These are phyloP conservation scores for Amblyornis subalaris DNA, from an alignment of 2,113 vertebrate species.

Conservation along the genomic window DNA sequence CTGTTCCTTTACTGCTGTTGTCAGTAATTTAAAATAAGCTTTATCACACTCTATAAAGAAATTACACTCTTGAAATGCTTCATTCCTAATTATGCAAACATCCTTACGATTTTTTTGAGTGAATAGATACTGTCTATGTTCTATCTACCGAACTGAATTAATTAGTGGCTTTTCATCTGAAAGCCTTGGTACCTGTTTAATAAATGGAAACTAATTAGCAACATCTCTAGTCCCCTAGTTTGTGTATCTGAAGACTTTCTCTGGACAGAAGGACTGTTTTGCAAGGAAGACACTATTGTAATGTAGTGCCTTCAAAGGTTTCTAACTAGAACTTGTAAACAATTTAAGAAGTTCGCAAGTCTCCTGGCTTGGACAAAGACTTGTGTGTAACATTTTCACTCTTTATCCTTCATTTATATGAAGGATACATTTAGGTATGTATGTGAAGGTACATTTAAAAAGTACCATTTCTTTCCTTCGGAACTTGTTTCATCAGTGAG, in stretches of 20 bases:
- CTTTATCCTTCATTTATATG: not conserved
- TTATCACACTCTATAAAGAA: not conserved
- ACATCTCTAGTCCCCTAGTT: not conserved
- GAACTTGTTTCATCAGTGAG: not conserved
- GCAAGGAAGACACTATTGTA: not conserved
- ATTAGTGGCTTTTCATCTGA: not conserved
- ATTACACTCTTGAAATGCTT: not conserved
- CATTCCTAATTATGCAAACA: not conserved
- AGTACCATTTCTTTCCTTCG: not conserved
- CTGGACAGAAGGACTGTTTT: not conserved
- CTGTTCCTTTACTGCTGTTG: not conserved
- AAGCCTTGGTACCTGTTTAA: not conserved
- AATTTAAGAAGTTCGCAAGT: fast-evolving
- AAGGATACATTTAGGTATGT: too few species aligned
- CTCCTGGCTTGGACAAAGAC: not conserved
- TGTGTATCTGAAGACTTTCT: not conserved
- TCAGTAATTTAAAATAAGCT: not conserved
- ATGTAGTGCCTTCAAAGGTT: not conserved
- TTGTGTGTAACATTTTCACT: fast-evolving
- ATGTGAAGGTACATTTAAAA: not conserved
- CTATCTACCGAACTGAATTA: not conserved
- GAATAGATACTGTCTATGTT: not conserved
- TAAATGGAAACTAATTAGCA: not conserved
- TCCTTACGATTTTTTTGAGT: not conserved
- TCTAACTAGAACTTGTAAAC: not conserved